phyloP scores from a whole-genome alignment of 2,888 invertebrate genomes.

The Biston betularia region DNA sequence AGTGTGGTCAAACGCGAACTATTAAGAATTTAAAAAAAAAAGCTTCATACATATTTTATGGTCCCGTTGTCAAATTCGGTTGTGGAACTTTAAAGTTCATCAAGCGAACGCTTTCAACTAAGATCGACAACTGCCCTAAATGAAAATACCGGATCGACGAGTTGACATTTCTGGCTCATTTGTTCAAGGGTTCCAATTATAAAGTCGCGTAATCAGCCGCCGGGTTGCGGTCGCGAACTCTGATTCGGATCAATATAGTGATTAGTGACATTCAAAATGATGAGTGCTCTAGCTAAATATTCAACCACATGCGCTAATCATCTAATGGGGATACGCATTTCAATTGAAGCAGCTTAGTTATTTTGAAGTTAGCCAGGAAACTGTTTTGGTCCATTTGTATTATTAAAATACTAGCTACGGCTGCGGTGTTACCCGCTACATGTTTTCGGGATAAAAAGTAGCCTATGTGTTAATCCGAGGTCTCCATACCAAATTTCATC shows the following conservation, averaged over 20 bases:
- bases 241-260: constrained; percentile 49
- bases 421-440: background rate
- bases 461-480: too few relatives aligned
- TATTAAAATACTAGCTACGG: background rate
- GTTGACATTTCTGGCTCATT: constrained; percentile 74
- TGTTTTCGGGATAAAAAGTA: too few relatives aligned
- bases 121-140: constrained; percentile 15
- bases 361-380: background rate
- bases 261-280: constrained; percentile 48
- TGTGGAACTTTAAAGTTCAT: too few relatives aligned
- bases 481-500: too few relatives aligned
- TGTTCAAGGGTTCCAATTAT: constrained; percentile 80
- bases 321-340: constrained; percentile 34
- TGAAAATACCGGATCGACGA: constrained; percentile 54
- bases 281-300: constrained; percentile 40
- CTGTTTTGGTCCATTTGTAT: constrained; percentile 3
- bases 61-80: too few relatives aligned
- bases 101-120: too few relatives aligned
- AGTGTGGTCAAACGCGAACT: too few relatives aligned
- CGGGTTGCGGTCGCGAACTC: constrained; percentile 59
- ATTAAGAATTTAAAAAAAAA: too few relatives aligned
- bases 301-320: constrained; percentile 41
- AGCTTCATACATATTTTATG: too few relatives aligned
- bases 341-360: constrained; percentile 15
- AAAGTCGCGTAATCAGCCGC: constrained; percentile 76